Conservation (phyloP, 2,113 vertebrate genomes). For the Ochotona princeps region DNA sequence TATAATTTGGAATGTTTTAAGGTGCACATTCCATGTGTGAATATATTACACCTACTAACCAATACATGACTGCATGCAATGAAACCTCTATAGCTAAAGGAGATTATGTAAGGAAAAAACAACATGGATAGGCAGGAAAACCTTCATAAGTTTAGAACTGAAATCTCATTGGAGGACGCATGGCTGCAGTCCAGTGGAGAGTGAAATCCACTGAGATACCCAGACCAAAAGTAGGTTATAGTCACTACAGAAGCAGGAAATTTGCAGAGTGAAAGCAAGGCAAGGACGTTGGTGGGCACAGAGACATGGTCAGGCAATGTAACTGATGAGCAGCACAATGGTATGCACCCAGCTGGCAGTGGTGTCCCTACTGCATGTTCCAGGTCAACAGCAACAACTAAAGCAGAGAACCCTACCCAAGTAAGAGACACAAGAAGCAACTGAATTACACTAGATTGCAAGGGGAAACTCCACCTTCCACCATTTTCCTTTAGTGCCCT, state of each 20-base stretch:
- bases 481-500: not conserved
- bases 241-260: not conserved
- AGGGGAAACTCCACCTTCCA: not conserved
- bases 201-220: not conserved
- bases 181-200: not conserved
- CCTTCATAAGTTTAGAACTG: not conserved
- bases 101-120: not conserved
- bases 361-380: not conserved
- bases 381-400: not conserved
- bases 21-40: too few species aligned
- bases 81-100: not conserved
- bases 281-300: not conserved
- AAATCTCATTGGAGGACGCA: not conserved
- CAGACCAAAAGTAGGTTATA: not conserved
- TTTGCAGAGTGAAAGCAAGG: not conserved
- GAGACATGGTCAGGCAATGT: not conserved
- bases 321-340: not conserved
- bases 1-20: too few species aligned
- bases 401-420: not conserved
- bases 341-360: fast-evolving
- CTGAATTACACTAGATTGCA: not conserved
- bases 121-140: not conserved
- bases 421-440: not conserved
- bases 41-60: not conserved
- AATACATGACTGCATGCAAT: not conserved